These are phyloP conservation scores for Kryptolebias ocellatus DNA, from an alignment of 2,797 vertebrate species.

Conservation along the genomic window DNA sequence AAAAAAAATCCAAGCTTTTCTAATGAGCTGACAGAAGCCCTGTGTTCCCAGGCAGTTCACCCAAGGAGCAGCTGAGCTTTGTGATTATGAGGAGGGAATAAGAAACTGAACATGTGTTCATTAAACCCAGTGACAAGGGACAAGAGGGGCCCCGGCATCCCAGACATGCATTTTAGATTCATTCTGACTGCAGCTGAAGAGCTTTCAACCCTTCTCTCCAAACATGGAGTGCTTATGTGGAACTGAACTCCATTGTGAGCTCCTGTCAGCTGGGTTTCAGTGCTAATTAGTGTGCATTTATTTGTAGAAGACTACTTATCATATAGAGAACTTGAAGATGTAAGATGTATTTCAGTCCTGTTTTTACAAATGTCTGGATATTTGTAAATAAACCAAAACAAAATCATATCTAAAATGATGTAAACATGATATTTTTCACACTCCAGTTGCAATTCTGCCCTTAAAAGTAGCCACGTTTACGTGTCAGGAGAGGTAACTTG, in stretches of 20 bases:
- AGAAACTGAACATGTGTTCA: constrained; percentile 31
- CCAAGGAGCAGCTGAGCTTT: constrained; percentile 10
- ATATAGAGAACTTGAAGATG: background rate
- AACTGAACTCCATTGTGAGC: constrained; percentile 9
- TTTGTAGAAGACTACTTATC: constrained; percentile 11
- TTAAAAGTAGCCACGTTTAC: too few relatives aligned
- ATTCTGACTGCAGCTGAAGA: constrained; percentile 11
- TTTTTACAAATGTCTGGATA: background rate
- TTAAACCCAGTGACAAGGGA: constrained; percentile 26
- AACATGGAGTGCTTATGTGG: constrained; percentile 24
- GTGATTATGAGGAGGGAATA: background rate
- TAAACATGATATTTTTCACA: too few relatives aligned
- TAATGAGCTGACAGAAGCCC: background rate
- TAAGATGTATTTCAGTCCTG: background rate
- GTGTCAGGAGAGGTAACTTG: too few relatives aligned
- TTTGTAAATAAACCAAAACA: background rate
- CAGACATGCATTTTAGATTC: constrained; percentile 26
- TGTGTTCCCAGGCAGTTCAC: constrained; percentile 13
- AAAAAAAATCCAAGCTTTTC: background rate
- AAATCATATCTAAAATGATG: too few relatives aligned
- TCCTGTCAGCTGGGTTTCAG: constrained; percentile 28
- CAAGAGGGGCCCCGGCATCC: constrained; percentile 12
- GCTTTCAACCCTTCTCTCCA: constrained; percentile 26
- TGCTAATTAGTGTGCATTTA: constrained; percentile 33
- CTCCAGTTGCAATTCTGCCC: too few relatives aligned